phyloP scores from a whole-genome alignment of 2,888 invertebrate genomes.

The Drosophila koepferae region DNA sequence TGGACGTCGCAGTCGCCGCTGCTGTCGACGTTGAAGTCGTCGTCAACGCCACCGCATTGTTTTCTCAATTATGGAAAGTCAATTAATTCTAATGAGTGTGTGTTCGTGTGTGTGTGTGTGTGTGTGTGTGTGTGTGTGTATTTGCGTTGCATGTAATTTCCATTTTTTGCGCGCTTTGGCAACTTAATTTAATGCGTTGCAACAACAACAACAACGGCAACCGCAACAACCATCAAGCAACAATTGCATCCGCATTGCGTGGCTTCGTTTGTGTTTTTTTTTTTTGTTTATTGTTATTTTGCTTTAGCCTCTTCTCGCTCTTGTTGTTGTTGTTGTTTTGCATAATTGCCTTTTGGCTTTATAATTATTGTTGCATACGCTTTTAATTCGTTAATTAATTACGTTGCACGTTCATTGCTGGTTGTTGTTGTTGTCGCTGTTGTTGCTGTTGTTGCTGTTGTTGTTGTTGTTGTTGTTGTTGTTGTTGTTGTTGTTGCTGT shows the following conservation, averaged over 20 bases:
- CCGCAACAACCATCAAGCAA: constrained; percentile 52
- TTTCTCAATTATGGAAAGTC: constrained; percentile 83
- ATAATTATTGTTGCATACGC: constrained; percentile 77
- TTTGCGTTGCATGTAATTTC: constrained; percentile 76
- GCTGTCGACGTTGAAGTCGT: constrained; percentile 29
- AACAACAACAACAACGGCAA: constrained; percentile 52
- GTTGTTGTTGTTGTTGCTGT: not conserved
- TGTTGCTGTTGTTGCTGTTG: constrained; percentile 12
- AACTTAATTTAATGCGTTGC: constrained; percentile 82
- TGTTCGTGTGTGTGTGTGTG: constrained; percentile 32
- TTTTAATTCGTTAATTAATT: constrained; percentile 78
- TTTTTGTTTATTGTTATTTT: constrained; percentile 7
- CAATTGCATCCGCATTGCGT: constrained; percentile 76
- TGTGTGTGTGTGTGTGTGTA: constrained; percentile 42
- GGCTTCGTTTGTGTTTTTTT: constrained; percentile 48
- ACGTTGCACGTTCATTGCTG: constrained; percentile 41
- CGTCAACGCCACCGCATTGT: constrained; percentile 78
- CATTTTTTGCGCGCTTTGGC: constrained; percentile 81
- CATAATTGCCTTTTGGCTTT: constrained; percentile 77
- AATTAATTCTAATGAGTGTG: constrained; percentile 81
- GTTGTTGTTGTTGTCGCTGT: not conserved
- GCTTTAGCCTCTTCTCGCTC: constrained; percentile 18
- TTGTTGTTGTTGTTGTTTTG: constrained; percentile 34
- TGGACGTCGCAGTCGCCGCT: constrained; percentile 16
- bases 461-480: not conserved